Conservation (phyloP, 2,113 vertebrate species). For the Haplotaxodon microlepis region DNA sequence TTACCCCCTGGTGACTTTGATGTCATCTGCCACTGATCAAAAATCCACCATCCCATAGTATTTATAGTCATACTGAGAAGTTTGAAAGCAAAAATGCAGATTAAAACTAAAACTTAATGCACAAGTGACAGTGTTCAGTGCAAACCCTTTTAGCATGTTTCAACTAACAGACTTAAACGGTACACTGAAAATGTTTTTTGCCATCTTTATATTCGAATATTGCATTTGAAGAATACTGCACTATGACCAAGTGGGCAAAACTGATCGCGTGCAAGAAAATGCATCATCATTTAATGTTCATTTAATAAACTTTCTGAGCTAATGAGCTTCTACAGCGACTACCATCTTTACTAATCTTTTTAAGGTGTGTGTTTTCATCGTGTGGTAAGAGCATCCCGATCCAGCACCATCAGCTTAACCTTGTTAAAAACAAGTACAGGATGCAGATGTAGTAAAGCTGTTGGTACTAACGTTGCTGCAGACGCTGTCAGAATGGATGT, state of each 20-base stretch:
- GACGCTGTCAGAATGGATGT: not conserved
- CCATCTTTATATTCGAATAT: not conserved
- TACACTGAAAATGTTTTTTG: not conserved
- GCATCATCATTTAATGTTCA: not conserved
- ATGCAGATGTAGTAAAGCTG: not conserved
- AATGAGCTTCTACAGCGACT: not conserved
- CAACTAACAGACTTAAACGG: not conserved
- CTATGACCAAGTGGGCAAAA: not conserved
- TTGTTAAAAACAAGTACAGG: not conserved
- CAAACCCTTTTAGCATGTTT: not conserved
- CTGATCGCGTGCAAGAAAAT: not conserved
- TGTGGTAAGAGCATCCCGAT: not conserved
- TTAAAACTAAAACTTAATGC: not conserved
- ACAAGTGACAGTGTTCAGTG: not conserved
- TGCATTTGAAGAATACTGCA: not conserved
- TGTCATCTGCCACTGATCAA: not conserved
- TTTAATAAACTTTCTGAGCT: not conserved
- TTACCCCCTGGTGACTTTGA: not conserved
- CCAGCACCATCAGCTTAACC: not conserved
- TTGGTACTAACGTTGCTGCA: not conserved
- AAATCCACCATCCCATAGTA: not conserved
- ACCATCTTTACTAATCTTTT: not conserved
- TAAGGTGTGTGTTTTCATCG: not conserved
- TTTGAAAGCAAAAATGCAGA: not conserved
- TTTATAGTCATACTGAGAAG: not conserved